Evolutionary conservation across 2,888 invertebrate species (phyloP), one percentile per base, ranked within the genome.

Genomic region (Acleris cristana): DNA sequence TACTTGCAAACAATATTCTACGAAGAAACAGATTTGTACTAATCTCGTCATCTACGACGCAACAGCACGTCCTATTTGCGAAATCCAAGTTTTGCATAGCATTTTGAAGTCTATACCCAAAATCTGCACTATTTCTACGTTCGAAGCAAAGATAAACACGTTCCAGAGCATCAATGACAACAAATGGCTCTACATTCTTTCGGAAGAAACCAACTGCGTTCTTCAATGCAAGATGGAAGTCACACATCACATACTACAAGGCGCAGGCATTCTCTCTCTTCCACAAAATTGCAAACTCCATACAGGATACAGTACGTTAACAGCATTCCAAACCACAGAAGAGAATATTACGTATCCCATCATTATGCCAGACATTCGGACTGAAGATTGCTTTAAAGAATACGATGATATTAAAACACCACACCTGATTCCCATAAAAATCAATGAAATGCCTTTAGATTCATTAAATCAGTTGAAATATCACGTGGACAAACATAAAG

Each of bases 261-360:
- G 23, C 23, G 23, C 23, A 23, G 23, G 23, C 4, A 23, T 23
- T 3, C 16, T 65, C 5, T 44, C 52, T 8, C 45, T 65, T 14
- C 58, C 51, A 16, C 23, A 45, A 48, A 59, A 65, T 12, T 65
- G 64, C 30, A 65, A 59, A 44, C 34, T 65, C 1, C 64, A 65
- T 16, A 65, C 64, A 1, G 64, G 58, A 23, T 65, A 58, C 12
- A 65, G 58, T 21, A 65, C 64, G 3, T 12, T 65, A 14, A 23
- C 64, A 26, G 58, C 64, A 30, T 59, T 45, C n/a, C 48, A 53
- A 26, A 16, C 18, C 0, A 26, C 58, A 8, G 53, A 58, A 45
- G 59, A 65, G 21, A 59, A 65, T 12, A 34, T 65, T 4, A 48
- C 59, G 4, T 65, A 52, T n/a, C 64, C 59, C n/a, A 48, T 48